Conservation (phyloP, 2,888 invertebrate genomes). For the Calameuta filiformis region DNA sequence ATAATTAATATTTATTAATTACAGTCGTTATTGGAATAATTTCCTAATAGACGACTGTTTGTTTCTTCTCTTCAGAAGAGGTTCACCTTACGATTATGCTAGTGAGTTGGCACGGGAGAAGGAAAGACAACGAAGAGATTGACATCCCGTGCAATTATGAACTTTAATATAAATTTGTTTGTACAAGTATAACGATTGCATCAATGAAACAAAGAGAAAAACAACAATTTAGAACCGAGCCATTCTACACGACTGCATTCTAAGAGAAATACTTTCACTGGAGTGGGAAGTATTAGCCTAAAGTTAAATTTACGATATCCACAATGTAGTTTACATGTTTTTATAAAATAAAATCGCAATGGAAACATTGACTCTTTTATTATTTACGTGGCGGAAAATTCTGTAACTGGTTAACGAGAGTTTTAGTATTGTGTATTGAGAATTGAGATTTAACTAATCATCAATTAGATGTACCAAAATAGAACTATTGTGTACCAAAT, state of each 20-base stretch:
- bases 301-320: slow-evolving; percentile 51
- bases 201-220: slow-evolving; percentile 17
- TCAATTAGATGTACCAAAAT: background rate
- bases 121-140: slow-evolving; percentile 63
- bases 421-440: background rate
- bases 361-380: background rate
- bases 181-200: slow-evolving; percentile 48
- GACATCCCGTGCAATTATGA: slow-evolving; percentile 31
- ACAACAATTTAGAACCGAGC: slow-evolving; percentile 55
- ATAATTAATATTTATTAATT: slow-evolving; percentile 1
- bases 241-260: slow-evolving; percentile 45
- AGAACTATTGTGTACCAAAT: background rate
- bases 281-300: slow-evolving; percentile 43
- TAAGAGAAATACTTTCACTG: slow-evolving; percentile 27
- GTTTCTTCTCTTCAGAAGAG: slow-evolving; percentile 42
- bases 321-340: slow-evolving; percentile 61
- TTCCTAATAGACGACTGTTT: background rate
- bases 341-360: slow-evolving; percentile 55
- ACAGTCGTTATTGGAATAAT: slow-evolving; percentile 8
- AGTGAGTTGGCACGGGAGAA: slow-evolving; percentile 62
- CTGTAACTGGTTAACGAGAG: background rate
- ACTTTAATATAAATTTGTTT: slow-evolving; percentile 34
- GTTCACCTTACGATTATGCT: slow-evolving; percentile 60
- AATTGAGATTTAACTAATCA: background rate
- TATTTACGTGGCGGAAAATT: background rate